Evolutionary conservation across 2,797 vertebrate genomes (phyloP), one percentile per base, ranked within the genome.

Genomic region (Sebastes nivosus): DNA sequence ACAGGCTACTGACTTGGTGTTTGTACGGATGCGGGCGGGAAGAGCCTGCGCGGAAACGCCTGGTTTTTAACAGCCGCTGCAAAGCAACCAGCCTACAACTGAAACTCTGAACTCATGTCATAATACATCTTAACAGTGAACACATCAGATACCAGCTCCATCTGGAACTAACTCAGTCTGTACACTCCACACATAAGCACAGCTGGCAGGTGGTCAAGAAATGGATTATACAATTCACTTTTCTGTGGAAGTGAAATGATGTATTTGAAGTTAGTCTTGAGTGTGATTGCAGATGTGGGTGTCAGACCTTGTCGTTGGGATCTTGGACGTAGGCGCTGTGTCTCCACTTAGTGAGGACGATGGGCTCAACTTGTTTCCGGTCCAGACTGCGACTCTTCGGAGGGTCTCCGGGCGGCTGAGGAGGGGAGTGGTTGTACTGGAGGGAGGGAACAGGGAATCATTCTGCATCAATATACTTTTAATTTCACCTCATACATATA

Each of bases 261-360:
- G 7, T 20, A 38, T 30, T 25, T 12, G 18, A 50, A 20, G 20
- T 6, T 32, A 2, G 10, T 36, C 1, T 22, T n/a, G 1, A 58
- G 42, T 38, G 25, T 1, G 25, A 22, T 22, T 25, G 46, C 34
- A 38, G 13, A 20, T 55, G 1, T 3, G 7, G 10, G 34, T 16
- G 46, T 82, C 84, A 59, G 20, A 99, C 98, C 97, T 99, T 99
- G 67, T 99, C 97, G 1, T 83, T 97, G 80, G 96, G 93, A 50
- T 98, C 98, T 85, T 97, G 93, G 32, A 97, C 93, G 88, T 96
- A 96, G 38, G 97, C 95, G 84, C 98, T 99, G 88, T 99, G 97
- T 78, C 98, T 97, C 98, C 97, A 99, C 86, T 99, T 99, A 70
- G 97, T 98, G 90, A 99, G 92, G 74, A 99, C 95, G 88, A 99